These are phyloP conservation scores for Torymus auratus DNA, from an alignment of 2,888 invertebrate species.

Conservation along the genomic window DNA sequence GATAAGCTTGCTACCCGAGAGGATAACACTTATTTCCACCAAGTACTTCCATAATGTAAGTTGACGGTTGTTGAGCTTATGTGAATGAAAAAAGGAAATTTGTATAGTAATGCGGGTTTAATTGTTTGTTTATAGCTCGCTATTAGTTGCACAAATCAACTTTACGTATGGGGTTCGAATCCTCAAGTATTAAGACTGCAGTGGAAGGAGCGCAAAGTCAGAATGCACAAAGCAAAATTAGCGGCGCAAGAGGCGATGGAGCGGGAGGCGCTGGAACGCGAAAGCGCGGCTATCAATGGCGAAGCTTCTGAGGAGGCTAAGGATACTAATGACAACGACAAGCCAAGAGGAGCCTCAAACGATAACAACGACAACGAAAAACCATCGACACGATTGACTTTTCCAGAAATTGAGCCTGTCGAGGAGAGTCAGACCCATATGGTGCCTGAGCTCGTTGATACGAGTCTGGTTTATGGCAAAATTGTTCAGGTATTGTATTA, in stretches of 20 bases:
- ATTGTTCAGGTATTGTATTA: slow-evolving; percentile 80
- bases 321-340: background rate
- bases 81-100: no score
- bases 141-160: slow-evolving; percentile 81
- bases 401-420: slow-evolving; percentile 45
- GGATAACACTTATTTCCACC: slow-evolving; percentile 79
- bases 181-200: slow-evolving; percentile 85
- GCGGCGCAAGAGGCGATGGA: slow-evolving; percentile 30
- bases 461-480: slow-evolving; percentile 80
- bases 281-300: slow-evolving; percentile 2
- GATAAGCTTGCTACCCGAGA: slow-evolving; percentile 79
- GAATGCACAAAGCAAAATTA: slow-evolving; percentile 50
- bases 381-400: background rate
- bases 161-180: slow-evolving; percentile 88
- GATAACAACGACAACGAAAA: slow-evolving; percentile 33
- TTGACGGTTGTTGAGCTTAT: slow-evolving; percentile 50
- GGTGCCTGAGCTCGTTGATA: slow-evolving; percentile 81
- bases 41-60: slow-evolving; percentile 89
- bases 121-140: slow-evolving; percentile 79
- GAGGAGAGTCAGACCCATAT: slow-evolving; percentile 78
- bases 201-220: slow-evolving; percentile 78
- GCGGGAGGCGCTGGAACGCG: slow-evolving; percentile 29
- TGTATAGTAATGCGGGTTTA: background rate
- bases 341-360: slow-evolving; percentile 12
- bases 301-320: slow-evolving; percentile 27